Conservation (phyloP, 2,113 vertebrate genomes). For the Mustela lutreola region DNA sequence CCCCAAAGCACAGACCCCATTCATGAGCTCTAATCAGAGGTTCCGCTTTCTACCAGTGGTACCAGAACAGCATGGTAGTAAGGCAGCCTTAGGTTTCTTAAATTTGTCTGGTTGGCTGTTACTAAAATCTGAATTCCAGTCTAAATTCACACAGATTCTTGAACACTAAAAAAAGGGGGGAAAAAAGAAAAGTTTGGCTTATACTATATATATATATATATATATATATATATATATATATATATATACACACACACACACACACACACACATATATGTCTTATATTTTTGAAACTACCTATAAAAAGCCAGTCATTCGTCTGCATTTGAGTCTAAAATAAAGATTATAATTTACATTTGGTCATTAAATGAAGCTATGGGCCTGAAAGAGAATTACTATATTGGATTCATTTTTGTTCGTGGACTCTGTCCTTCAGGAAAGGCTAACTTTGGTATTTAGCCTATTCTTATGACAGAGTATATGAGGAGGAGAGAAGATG, state of each 20-base stretch:
- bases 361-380: constrained; percentile 40
- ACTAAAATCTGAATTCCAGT: not conserved
- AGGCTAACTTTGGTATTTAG: not conserved
- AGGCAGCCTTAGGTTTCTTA: not conserved
- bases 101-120: not conserved
- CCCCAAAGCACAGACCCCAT: rapidly evolving
- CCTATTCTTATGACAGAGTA: not conserved
- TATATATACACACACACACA: not conserved
- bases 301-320: constrained; percentile 20
- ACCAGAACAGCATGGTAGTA: rapidly evolving
- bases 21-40: not conserved
- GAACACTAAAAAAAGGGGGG: not conserved
- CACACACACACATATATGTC: not conserved
- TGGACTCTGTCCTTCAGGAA: constrained; percentile 5
- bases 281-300: constrained; percentile 21
- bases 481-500: not conserved
- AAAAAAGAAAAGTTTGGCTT: constrained; percentile 22
- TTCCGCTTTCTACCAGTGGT: rapidly evolving
- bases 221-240: too few species aligned
- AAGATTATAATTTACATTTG: constrained; percentile 37
- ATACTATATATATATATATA: not conserved
- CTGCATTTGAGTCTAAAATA: constrained; percentile 59
- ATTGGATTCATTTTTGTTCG: not conserved
- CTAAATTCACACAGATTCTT: not conserved
- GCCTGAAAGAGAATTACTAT: not conserved